These are phyloP conservation scores for Drosophila pandora DNA, from an alignment of 1,140 invertebrate species.

Conservation along the genomic window DNA sequence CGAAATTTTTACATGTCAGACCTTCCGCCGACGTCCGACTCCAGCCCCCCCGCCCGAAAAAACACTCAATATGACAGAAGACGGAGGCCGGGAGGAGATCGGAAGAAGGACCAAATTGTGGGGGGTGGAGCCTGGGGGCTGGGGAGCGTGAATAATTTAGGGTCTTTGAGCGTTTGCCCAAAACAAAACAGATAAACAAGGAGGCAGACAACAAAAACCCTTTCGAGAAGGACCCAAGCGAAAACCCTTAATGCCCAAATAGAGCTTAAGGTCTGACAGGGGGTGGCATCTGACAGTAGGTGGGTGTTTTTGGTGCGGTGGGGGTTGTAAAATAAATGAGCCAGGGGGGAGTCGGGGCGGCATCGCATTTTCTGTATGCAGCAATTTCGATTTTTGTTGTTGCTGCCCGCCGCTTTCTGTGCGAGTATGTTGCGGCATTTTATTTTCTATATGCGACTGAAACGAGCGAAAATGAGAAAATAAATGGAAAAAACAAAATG, in stretches of 20 bases:
- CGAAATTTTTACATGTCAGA: constrained; percentile 76
- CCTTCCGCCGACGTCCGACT: constrained; percentile 1
- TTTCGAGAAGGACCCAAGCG: constrained; percentile 50
- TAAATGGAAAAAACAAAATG: constrained; percentile 81
- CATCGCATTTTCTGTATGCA: constrained; percentile 66
- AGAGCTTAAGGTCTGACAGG: constrained; percentile 70
- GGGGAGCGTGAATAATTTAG: constrained; percentile 76
- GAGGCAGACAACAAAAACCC: constrained; percentile 37
- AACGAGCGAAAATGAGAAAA: constrained; percentile 75
- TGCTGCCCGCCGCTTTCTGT: constrained; percentile 33
- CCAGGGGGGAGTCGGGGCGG: constrained; percentile 17
- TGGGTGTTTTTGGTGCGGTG: background rate
- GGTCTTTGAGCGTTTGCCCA: constrained; percentile 69
- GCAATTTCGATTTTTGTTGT: constrained; percentile 58
- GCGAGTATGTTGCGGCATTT: constrained; percentile 72
- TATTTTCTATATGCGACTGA: constrained; percentile 77
- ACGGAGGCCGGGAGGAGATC: background rate
- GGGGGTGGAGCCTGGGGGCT: background rate
- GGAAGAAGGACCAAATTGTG: background rate
- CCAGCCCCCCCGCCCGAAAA: constrained; percentile 22
- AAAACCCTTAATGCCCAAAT: constrained; percentile 78
- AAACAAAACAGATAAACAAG: constrained; percentile 44
- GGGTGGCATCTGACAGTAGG: constrained; percentile 4
- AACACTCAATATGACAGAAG: background rate
- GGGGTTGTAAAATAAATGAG: constrained; percentile 51